Evolutionary conservation across 2,797 vertebrate species (phyloP).

Genomic region (Octomys mimax): DNA sequence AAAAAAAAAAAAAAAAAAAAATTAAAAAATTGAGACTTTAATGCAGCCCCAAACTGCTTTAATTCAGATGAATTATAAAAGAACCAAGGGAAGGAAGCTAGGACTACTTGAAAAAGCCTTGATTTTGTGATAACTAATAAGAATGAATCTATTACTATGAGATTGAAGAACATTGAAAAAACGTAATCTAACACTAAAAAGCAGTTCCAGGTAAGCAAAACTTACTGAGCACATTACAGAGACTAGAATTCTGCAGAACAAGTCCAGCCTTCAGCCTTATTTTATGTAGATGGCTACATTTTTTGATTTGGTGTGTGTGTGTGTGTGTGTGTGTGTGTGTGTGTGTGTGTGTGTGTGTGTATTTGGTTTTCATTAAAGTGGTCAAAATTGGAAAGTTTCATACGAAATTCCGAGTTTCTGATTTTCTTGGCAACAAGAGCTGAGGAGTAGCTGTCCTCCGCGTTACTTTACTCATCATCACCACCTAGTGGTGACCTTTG

Average conservation of each 20-base stretch:
- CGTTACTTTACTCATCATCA: not conserved
- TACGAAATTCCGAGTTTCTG: not conserved
- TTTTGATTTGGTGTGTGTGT: not conserved
- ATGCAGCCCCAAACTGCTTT: too few relatives aligned
- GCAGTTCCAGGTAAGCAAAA: not conserved
- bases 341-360: not conserved
- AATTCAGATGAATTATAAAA: too few relatives aligned
- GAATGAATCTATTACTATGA: not conserved
- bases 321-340: not conserved
- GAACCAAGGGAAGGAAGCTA: not conserved
- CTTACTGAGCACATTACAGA: not conserved
- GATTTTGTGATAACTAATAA: not conserved
- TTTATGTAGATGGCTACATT: not conserved
- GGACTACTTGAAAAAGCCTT: not conserved
- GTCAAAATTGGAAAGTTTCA: not conserved
- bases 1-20: too few relatives aligned
- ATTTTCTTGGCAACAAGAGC: not conserved
- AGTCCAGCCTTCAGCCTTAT: not conserved
- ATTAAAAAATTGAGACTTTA: too few relatives aligned
- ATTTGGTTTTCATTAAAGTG: not conserved
- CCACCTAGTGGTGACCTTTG: not conserved
- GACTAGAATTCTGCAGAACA: not conserved
- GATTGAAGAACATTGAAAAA: not conserved
- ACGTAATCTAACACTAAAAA: not conserved
- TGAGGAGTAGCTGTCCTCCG: not conserved